phyloP scores from a whole-genome alignment of 2,888 invertebrate genomes.

The Ptychoptera albimana region DNA sequence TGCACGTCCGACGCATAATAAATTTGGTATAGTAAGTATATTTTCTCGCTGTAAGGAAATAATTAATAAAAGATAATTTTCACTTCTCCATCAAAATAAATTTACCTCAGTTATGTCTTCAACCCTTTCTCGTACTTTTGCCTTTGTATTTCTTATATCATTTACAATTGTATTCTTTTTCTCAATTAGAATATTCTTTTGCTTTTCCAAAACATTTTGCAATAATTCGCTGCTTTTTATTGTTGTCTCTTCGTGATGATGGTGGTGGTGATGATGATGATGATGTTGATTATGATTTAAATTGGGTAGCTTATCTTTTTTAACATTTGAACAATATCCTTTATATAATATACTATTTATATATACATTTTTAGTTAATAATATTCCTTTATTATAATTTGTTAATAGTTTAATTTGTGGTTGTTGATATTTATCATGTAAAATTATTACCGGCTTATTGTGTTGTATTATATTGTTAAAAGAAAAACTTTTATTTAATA shows the following conservation, averaged over 20 bases:
- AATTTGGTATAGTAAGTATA: conserved; percentile 84
- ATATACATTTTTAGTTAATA: too few species aligned
- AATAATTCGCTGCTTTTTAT: conserved; percentile 34
- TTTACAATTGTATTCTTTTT: conserved; percentile 47
- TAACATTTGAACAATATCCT: too few species aligned
- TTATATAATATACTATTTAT: too few species aligned
- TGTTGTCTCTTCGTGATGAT: conserved; percentile 14
- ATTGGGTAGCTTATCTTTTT: background rate
- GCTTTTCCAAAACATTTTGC: conserved; percentile 42
- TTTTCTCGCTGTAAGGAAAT: conserved; percentile 47
- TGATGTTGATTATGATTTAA: conserved; percentile 1
- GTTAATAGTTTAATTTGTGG: too few species aligned
- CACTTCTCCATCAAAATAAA: background rate
- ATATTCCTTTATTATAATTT: too few species aligned
- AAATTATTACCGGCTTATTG: too few species aligned
- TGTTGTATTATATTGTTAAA: too few species aligned
- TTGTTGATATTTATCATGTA: too few species aligned
- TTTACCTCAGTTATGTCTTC: conserved; percentile 35
- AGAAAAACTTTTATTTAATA: too few species aligned
- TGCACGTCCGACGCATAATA: conserved; percentile 74
- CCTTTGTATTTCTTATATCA: conserved; percentile 53
- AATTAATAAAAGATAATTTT: background rate
- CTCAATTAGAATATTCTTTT: conserved; percentile 41
- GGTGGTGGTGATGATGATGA: background rate
- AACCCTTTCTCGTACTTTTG: conserved; percentile 56